Evolutionary conservation across 2,113 vertebrate species (phyloP).

Genomic region (Gila orcuttii): DNA sequence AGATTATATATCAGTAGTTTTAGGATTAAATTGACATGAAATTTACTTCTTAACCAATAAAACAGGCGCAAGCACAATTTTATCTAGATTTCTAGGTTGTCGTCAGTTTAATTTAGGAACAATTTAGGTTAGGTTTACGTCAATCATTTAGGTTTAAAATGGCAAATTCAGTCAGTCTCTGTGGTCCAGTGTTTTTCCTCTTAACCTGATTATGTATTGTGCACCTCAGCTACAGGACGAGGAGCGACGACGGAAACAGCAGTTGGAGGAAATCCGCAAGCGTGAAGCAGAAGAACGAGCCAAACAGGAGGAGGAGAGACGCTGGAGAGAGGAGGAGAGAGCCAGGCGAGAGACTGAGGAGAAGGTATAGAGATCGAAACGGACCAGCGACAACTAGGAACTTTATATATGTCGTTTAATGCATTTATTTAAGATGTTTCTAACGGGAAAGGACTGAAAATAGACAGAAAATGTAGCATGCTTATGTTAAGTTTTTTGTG

Average conservation of each 20-base stretch:
- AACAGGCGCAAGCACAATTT: too few relatives aligned
- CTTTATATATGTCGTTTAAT: conserved; percentile 4
- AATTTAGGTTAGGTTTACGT: not conserved
- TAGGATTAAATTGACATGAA: not conserved
- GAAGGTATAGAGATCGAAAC: conserved; percentile 81
- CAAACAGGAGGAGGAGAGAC: conserved; percentile 89
- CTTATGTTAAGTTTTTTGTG: not conserved
- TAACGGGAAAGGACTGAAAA: not conserved
- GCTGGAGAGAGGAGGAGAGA: conserved; percentile 90
- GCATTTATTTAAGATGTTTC: not conserved
- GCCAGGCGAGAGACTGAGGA: conserved; percentile 86
- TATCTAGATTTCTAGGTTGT: not conserved
- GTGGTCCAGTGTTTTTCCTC: not conserved
- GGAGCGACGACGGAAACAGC: conserved; percentile 92
- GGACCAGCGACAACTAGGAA: not conserved
- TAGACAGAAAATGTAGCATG: not conserved
- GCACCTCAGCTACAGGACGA: conserved; percentile 92
- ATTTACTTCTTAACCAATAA: not conserved
- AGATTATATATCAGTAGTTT: not conserved
- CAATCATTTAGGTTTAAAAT: not conserved
- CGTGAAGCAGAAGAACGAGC: conserved; percentile 91
- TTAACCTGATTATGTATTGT: not conserved
- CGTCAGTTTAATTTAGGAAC: not conserved
- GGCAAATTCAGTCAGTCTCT: conserved; percentile 12
- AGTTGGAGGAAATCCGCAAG: conserved; percentile 92